A percentile compares a stretch with the other conserved stretches of the same genome.
Evolutionary conservation across 2,113 vertebrate species (phyloP).

Genomic region (Hippocampus comes): DNA sequence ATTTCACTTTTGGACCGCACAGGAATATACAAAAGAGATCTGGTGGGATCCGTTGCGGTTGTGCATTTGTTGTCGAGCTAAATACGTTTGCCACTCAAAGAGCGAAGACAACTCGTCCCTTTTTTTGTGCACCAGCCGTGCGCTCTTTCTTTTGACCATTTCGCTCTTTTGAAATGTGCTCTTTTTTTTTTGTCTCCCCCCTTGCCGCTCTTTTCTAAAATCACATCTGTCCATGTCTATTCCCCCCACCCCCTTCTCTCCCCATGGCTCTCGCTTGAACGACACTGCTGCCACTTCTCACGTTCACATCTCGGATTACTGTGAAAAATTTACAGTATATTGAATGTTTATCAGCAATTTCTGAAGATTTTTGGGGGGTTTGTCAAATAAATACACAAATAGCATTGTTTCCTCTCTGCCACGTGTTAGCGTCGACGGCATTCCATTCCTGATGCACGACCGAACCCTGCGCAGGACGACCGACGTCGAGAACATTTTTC

Average conservation of each 20-base stretch:
- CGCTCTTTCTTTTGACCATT: constrained; percentile 3
- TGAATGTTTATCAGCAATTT: too few species aligned
- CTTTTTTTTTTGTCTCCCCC: neutral
- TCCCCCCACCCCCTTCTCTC: too few species aligned
- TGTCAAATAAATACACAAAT: too few species aligned
- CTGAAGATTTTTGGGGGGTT: too few species aligned
- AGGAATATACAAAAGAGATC: neutral
- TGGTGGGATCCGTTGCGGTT: neutral
- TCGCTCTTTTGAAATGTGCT: neutral
- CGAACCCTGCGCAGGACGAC: constrained; percentile 85
- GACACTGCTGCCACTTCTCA: constrained; percentile 28
- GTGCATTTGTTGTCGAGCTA: neutral
- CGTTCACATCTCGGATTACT: neutral
- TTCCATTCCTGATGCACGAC: constrained; percentile 91
- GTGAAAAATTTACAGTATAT: too few species aligned
- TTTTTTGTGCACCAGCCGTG: neutral
- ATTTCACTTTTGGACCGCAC: neutral
- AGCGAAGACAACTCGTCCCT: neutral
- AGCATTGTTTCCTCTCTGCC: neutral
- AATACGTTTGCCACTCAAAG: neutral
- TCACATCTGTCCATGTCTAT: too few species aligned
- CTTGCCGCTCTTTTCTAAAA: too few species aligned
- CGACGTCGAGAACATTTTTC: constrained; percentile 79
- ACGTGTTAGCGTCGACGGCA: constrained; percentile 80
- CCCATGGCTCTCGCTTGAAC: constrained; percentile 28